These are phyloP conservation scores for Pediacus dermestoides DNA, from an alignment of 2,888 invertebrate species.

Conservation along the genomic window DNA sequence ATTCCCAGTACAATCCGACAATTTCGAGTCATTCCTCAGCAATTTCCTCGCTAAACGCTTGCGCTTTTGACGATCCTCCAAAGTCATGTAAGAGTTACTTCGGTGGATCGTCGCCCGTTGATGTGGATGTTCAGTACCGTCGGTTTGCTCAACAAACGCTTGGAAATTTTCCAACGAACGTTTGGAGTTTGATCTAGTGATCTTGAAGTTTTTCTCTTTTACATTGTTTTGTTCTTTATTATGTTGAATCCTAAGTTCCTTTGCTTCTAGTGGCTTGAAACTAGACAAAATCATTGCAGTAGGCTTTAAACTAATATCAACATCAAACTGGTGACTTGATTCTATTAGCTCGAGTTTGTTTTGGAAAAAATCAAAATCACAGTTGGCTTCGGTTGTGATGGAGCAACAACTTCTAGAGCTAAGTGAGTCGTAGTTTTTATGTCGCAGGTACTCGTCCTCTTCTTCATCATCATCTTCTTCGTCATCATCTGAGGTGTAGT, in stretches of 20 bases:
- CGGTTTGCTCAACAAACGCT: constrained; percentile 36
- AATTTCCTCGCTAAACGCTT: constrained; percentile 21
- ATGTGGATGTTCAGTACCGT: constrained; percentile 21
- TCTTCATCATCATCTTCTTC: too few species aligned
- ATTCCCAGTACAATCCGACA: constrained; percentile 27
- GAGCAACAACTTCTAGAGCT: constrained; percentile 53
- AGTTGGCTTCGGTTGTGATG: constrained; percentile 61
- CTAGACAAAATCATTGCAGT: constrained; percentile 4
- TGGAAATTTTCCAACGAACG: constrained; percentile 45
- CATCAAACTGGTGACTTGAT: too few species aligned
- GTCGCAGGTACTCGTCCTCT: too few species aligned
- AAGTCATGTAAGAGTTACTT: constrained; percentile 43
- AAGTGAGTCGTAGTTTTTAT: constrained; percentile 36
- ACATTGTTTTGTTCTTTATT: constrained; percentile 12
- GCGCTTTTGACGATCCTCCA: constrained; percentile 35
- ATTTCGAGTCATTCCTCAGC: constrained; percentile 27
- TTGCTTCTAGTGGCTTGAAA: constrained; percentile 15
- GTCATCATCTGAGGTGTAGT: too few species aligned
- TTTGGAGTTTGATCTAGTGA: constrained; percentile 43
- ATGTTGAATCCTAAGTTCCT: constrained; percentile 1
- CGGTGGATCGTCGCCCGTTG: too few species aligned
- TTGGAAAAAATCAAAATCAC: constrained; percentile 62
- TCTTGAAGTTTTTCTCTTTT: constrained; percentile 28
- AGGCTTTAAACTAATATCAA: background rate
- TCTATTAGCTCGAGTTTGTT: constrained; percentile 42